phyloP scores from a whole-genome alignment of 2,797 vertebrate species.

The Spatula clypeata region DNA sequence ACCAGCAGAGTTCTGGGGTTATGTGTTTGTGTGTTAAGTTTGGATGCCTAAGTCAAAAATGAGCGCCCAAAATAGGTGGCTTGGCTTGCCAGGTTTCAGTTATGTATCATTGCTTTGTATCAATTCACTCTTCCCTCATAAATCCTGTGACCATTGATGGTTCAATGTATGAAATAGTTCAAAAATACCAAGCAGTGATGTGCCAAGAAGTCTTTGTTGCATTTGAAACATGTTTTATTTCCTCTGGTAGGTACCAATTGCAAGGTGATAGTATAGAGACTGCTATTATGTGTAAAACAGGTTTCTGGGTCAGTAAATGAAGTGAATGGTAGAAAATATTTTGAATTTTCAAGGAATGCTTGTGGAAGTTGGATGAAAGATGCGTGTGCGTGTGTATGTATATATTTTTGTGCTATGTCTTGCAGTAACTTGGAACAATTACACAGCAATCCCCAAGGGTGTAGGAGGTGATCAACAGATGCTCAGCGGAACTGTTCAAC shows the following conservation, averaged over 20 bases:
- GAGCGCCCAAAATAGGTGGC: not conserved
- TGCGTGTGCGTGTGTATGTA: not conserved
- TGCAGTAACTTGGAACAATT: not conserved
- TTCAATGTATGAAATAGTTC: not conserved
- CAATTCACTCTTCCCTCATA: not conserved
- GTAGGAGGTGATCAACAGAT: not conserved
- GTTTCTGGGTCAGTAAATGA: fast-evolving
- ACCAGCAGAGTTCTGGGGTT: not conserved
- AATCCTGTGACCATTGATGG: not conserved
- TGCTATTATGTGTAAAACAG: not conserved
- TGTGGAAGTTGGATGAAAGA: not conserved
- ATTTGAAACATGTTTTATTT: not conserved
- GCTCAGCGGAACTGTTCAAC: not conserved
- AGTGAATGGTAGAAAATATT: not conserved
- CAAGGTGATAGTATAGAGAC: not conserved
- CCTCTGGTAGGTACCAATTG: not conserved
- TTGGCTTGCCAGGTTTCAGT: not conserved
- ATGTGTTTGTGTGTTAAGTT: fast-evolving
- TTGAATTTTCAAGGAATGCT: not conserved
- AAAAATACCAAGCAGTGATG: not conserved
- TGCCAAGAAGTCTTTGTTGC: not conserved
- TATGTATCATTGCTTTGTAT: not conserved
- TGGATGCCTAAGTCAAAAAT: not conserved
- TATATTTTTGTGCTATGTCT: not conserved
- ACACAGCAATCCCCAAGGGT: not conserved